Evolutionary conservation across 2,113 vertebrate genomes (phyloP), one percentile per base, ranked within the genome.

Genomic region (Bos indicus): DNA sequence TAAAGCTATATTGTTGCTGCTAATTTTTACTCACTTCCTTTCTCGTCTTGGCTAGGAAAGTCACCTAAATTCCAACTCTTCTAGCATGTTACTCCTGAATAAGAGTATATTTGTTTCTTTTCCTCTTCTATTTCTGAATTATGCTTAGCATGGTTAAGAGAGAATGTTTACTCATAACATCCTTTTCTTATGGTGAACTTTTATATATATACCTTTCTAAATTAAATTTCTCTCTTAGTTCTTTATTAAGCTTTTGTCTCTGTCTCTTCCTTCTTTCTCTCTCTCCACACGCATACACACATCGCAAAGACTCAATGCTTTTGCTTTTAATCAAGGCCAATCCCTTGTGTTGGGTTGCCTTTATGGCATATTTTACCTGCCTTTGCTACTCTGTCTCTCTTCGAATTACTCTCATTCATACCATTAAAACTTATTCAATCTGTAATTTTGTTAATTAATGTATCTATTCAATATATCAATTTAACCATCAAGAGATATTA

Each of bases 391-490:
- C 6, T 51, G 3, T 90, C 10, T 81, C 15, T 92, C 13, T 88
- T 78, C 36, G 94, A 56, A 78, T 84, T 43, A 51, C 84, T 60
- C 15, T 43, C 6, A 81, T 56, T 57, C 23, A 82, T 89, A 5
- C 11, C 67, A 77, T 85, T 26, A 89, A 82, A 89, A 1, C 11
- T 51, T 64, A 90, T 46, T 89, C 82, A 94, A 33, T 77, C 33
- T 86, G 5, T 13, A 64, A 40, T 23, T 97, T 6, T 87, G 15
- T 60, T 91, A 26, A 82, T 36, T 82, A 91, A 89, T 46, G 21
- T 26, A 89, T 89, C 36, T 82, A 88, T 57, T 91, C 54, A 91
- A 59, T 91, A 48, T 28, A 78, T 88, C 56, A 96, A 67, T 5
- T 36, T 95, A 88, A 85, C 0, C 28, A 82, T 64, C 28, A 77